These are phyloP conservation scores for Amphiprion ocellaris DNA, from an alignment of 2,113 vertebrate genomes.

Conservation along the genomic window DNA sequence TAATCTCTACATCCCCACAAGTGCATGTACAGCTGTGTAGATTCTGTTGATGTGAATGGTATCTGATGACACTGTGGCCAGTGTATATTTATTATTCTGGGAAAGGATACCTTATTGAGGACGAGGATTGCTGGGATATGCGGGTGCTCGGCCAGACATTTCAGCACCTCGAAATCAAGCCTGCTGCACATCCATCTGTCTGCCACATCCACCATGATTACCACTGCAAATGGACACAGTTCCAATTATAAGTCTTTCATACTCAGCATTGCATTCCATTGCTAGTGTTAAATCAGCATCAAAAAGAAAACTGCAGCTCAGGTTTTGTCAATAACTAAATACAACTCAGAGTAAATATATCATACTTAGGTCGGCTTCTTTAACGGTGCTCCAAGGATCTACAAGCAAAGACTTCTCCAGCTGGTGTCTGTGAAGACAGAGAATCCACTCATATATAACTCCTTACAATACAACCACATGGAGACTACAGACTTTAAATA, in stretches of 20 bases:
- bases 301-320: constrained; percentile 12
- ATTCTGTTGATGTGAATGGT: too few relatives aligned
- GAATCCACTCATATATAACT: background rate
- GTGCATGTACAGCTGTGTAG: too few relatives aligned
- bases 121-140: constrained; percentile 90
- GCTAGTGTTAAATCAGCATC: background rate
- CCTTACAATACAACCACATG: background rate
- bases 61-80: background rate
- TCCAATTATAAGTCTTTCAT: background rate
- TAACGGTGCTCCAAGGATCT: constrained; percentile 91
- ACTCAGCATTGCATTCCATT: background rate
- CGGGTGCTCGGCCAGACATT: constrained; percentile 85
- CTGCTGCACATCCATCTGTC: constrained; percentile 89
- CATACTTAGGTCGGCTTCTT: constrained; percentile 90
- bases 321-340: background rate
- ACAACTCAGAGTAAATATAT: background rate
- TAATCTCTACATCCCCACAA: too few relatives aligned
- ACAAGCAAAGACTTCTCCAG: constrained; percentile 89
- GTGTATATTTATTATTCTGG: background rate
- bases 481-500: background rate
- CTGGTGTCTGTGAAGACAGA: constrained; percentile 87
- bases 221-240: constrained; percentile 81
- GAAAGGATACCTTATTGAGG: constrained; percentile 91
- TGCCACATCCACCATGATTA: constrained; percentile 92
- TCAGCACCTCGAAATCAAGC: constrained; percentile 88